Evolutionary conservation across 2,797 vertebrate species (phyloP), one percentile per base, ranked within the genome.

Genomic region (Chloroceryle amazona): DNA sequence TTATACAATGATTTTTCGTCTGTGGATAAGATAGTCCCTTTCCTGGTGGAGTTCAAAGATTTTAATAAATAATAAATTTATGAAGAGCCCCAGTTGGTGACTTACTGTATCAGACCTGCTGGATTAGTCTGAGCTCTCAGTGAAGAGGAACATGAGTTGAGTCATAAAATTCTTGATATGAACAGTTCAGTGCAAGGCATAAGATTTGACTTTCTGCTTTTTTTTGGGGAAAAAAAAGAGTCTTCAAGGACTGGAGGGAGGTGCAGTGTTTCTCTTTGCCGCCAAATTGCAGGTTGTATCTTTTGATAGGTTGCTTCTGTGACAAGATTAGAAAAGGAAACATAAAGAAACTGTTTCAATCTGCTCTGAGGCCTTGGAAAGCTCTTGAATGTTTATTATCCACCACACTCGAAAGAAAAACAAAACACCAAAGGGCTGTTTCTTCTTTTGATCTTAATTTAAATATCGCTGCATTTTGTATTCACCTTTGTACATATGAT

Each of bases 401-500:
- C 23, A 54, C 41, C 39, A 37, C 35, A 57, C 26, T 88, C n/a
- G 60, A 42, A 76, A 82, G 51, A 82, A 86, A 80, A 85, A 62
- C 71, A 93, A 93, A 88, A 52, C 57, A 81, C 29, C 33, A 87
- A 91, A 65, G 82, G 81, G 74, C 47, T 70, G 51, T 41, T 87
- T 91, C 76, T 95, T 78, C 13, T 94, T 95, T 94, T 91, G 76
- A 76, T 89, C 95, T 88, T 93, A 85, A 97, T 97, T 98, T 97
- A 97, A 97, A 95, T 97, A 92, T 90, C 11, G 44, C 74, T 96
- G 90, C 71, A 81, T 97, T 97, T 96, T 94, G 23, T 33, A 23
- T 95, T 98, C 94, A 97, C 96, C 97, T 97, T 97, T 96, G 81
- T 94, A 46, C 89, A 13, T 76, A 20, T 81, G 88, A 96, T 97